phyloP scores from a whole-genome alignment of 2,113 vertebrate genomes.

The Myocastor coypus region DNA sequence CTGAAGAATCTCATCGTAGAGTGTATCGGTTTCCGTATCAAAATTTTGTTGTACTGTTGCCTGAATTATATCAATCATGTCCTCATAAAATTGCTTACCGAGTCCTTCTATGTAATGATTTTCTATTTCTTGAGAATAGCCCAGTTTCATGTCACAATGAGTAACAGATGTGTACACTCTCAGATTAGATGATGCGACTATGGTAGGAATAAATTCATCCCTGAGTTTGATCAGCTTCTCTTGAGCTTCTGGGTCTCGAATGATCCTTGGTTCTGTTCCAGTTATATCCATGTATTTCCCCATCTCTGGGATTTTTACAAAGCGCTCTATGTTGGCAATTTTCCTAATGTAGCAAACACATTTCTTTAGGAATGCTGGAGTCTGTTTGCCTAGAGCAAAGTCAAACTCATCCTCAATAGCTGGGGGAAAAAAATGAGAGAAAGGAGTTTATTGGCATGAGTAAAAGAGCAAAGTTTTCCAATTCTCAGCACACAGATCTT shows the following conservation, averaged over 20 bases:
- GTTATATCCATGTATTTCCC: slow-evolving; percentile 96
- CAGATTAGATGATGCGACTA: slow-evolving; percentile 96
- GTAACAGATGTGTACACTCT: slow-evolving; percentile 98
- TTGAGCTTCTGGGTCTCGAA: slow-evolving; percentile 95
- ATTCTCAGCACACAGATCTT: neutral
- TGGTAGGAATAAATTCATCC: slow-evolving; percentile 98
- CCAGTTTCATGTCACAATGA: slow-evolving; percentile 98
- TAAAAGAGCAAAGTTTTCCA: rapidly evolving
- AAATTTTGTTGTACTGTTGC: slow-evolving; percentile 98
- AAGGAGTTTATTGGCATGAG: slow-evolving; percentile 63
- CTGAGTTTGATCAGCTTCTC: slow-evolving; percentile 96
- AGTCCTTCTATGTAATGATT: slow-evolving; percentile 98
- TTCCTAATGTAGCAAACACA: slow-evolving; percentile 99
- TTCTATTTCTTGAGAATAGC: slow-evolving; percentile 98
- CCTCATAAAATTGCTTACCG: slow-evolving; percentile 99
- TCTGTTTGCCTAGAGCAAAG: slow-evolving; percentile 98
- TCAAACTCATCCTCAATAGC: slow-evolving; percentile 98
- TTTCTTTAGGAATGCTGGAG: slow-evolving; percentile 97
- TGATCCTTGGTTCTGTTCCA: slow-evolving; percentile 89
- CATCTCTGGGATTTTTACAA: slow-evolving; percentile 97
- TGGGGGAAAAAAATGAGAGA: slow-evolving; percentile 79
- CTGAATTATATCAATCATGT: slow-evolving; percentile 99
- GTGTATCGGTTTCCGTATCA: slow-evolving; percentile 94
- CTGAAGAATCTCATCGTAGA: slow-evolving; percentile 97
- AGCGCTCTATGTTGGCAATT: slow-evolving; percentile 98